phyloP scores from a whole-genome alignment of 30 jellyfish, hydroid and myxozoan genomes.

The Hydractinia symbiolongicarpus region DNA sequence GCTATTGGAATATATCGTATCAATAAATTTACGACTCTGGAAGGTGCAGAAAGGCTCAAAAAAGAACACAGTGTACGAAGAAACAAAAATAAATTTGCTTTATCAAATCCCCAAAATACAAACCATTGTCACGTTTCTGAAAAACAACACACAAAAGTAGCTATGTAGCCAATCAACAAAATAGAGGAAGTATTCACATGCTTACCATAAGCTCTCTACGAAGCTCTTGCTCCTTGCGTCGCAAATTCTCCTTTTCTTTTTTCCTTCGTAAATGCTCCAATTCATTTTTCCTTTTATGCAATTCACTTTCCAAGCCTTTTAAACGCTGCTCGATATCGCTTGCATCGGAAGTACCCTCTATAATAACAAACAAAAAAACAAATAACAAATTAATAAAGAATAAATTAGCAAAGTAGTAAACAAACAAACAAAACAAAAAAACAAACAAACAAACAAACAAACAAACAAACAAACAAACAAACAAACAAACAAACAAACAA shows the following conservation, averaged over 20 bases:
- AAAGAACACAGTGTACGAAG: no score
- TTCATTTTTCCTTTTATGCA: constrained; percentile 48
- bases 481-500: neutral
- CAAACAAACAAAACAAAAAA: no score
- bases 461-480: neutral
- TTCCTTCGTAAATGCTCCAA: constrained; percentile 70
- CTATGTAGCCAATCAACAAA: neutral
- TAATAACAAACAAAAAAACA: neutral
- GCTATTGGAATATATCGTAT: no score
- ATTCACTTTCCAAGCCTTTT: constrained; percentile 77
- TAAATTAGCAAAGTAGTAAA: no score
- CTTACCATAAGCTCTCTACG: constrained; percentile 79
- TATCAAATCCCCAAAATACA: no score
- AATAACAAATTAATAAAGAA: no score
- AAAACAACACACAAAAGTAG: no score
- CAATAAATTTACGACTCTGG: no score
- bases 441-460: neutral
- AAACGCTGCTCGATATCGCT: constrained; percentile 94
- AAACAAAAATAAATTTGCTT: no score
- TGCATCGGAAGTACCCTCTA: constrained; percentile 93
- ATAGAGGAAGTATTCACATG: neutral
- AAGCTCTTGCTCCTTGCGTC: constrained; percentile 70
- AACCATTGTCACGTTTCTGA: no score
- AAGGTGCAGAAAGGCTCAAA: no score
- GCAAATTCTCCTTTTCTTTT: constrained; percentile 74